Conservation (phyloP, 2,888 invertebrate genomes). For the Nemapogon koenigi region DNA sequence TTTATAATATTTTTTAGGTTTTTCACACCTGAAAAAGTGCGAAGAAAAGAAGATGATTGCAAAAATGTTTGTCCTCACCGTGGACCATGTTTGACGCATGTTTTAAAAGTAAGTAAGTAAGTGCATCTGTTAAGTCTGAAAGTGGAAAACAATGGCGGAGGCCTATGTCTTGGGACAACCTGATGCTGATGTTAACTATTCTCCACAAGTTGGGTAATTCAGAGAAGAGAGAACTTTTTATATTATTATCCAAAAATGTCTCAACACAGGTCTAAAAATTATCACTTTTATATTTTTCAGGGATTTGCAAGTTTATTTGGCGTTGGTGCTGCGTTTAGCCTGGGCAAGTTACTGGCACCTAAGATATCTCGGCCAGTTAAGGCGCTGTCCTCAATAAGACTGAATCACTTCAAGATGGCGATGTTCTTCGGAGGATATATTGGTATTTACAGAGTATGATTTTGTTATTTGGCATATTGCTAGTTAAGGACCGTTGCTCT, state of each 20-base stretch:
- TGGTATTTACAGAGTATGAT: slow-evolving; percentile 62
- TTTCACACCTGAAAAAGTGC: slow-evolving; percentile 50
- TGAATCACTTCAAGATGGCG: slow-evolving; percentile 44
- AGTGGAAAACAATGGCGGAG: too few relatives aligned
- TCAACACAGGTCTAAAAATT: too few relatives aligned
- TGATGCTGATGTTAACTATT: too few relatives aligned
- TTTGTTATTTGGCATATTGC: too few relatives aligned
- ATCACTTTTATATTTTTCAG: slow-evolving; percentile 26
- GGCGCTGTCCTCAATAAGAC: slow-evolving; percentile 36
- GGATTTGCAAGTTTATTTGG: slow-evolving; percentile 43
- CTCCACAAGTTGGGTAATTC: too few relatives aligned
- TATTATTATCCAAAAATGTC: too few relatives aligned
- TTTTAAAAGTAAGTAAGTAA: slow-evolving; percentile 37
- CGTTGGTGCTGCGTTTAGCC: slow-evolving; percentile 38
- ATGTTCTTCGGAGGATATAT: slow-evolving; percentile 57
- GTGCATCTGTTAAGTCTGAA: too few relatives aligned
- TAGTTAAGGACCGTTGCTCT: too few relatives aligned
- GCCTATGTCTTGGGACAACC: too few relatives aligned
- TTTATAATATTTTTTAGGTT: slow-evolving; percentile 29
- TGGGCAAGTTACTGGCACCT: slow-evolving; percentile 38
- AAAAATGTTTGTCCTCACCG: slow-evolving; percentile 42
- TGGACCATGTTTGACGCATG: slow-evolving; percentile 34
- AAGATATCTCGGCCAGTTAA: slow-evolving; percentile 34
- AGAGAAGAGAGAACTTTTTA: too few relatives aligned
- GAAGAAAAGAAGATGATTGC: slow-evolving; percentile 28